Conservation (phyloP, 1,140 invertebrate species). For the Microplitis demolitor region DNA sequence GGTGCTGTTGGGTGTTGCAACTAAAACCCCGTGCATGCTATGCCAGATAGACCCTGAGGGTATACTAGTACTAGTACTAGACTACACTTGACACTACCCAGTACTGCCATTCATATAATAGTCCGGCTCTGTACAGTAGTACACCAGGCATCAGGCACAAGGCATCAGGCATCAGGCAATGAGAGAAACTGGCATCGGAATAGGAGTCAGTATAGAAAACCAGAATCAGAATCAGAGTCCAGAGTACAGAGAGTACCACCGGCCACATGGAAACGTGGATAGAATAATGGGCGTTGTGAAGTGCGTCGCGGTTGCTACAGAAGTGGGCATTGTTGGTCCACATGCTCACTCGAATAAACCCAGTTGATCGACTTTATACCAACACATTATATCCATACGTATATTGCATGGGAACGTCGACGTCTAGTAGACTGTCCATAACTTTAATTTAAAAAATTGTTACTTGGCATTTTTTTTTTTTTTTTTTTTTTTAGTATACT, state of each 20-base stretch:
- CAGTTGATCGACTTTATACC: constrained; percentile 49
- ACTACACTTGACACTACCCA: no score
- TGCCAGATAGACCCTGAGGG: background rate
- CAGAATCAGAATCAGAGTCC: background rate
- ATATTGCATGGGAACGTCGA: no score
- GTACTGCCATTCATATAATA: no score
- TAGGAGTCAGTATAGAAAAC: background rate
- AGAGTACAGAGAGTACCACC: constrained; percentile 21
- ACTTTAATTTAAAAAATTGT: no score
- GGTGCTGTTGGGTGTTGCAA: constrained; percentile 16
- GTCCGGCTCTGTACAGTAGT: no score
- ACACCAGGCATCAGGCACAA: no score
- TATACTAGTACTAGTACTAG: background rate
- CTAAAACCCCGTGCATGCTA: constrained; percentile 3
- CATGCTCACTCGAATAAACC: constrained; percentile 53
- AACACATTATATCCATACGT: background rate
- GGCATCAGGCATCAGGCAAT: no score
- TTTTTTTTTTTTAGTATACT: no score
- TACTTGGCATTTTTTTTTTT: no score
- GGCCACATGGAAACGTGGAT: constrained; percentile 43
- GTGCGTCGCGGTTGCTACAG: constrained; percentile 48
- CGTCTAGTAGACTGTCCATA: no score
- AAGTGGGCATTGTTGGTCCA: constrained; percentile 59
- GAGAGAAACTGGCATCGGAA: background rate
- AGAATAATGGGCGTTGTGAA: constrained; percentile 50